These are phyloP conservation scores for Pristionchus pacificus DNA, from an alignment of 1,140 invertebrate genomes.

Conservation along the genomic window DNA sequence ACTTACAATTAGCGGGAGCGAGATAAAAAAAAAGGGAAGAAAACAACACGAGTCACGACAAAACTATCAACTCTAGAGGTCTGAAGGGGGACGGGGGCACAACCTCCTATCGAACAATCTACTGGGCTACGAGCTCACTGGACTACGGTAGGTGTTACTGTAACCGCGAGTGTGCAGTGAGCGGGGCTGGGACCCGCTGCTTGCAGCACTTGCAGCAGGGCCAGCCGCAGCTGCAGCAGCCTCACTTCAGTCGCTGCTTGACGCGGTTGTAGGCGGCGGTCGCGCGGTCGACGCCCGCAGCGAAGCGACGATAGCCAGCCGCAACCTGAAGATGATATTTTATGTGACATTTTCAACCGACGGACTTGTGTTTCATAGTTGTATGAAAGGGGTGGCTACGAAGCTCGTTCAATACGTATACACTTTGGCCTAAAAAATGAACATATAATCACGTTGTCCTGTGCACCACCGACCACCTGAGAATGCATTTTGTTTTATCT, in stretches of 20 bases:
- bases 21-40: neutral
- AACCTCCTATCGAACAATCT: conserved; percentile 3
- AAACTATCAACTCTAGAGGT: conserved; percentile 15
- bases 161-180: no score
- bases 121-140: conserved; percentile 4
- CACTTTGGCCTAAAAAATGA: no score
- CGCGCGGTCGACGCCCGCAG: conserved; percentile 26
- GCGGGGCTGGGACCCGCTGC: no score
- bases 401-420: no score
- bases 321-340: conserved; percentile 16
- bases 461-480: no score
- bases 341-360: no score
- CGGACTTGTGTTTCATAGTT: no score
- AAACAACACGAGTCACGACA: conserved; percentile 5
- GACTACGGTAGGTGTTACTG: conserved; percentile 3
- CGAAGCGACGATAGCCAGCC: conserved; percentile 36
- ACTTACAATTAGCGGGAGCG: conserved; percentile 6
- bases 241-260: conserved; percentile 18
- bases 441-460: no score
- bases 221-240: no score
- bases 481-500: no score
- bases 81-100: conserved; percentile 7
- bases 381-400: no score
- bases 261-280: conserved; percentile 23
- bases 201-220: no score